Conservation (phyloP, 2,113 vertebrate genomes). For the Indicator maculatus region DNA sequence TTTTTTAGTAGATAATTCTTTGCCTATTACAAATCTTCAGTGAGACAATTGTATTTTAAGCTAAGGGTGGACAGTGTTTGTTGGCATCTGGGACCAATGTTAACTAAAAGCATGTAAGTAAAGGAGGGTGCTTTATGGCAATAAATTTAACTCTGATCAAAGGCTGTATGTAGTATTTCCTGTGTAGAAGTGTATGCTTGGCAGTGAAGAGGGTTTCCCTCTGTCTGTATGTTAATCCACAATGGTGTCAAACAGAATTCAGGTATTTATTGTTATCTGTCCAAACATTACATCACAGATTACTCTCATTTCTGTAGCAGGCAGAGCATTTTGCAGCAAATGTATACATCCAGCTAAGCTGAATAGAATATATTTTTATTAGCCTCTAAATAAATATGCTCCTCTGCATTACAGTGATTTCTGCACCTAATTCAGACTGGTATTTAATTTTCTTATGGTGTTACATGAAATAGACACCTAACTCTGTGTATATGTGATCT, state of each 20-base stretch:
- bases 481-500: not conserved
- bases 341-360: conserved; percentile 48
- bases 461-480: not conserved
- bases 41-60: conserved; percentile 19
- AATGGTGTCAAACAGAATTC: conserved; percentile 22
- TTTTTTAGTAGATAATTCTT: not conserved
- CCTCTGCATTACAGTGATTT: conserved; percentile 60
- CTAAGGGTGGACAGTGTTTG: not conserved
- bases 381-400: conserved; percentile 73
- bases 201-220: not conserved
- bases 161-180: conserved; percentile 50
- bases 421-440: conserved; percentile 47
- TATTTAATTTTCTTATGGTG: conserved; percentile 8
- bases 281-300: not conserved
- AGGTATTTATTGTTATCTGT: conserved; percentile 55
- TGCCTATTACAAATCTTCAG: conserved; percentile 6
- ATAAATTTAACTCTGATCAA: conserved; percentile 47
- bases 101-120: conserved; percentile 48
- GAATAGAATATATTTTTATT: conserved; percentile 72
- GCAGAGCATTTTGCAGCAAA: conserved; percentile 48
- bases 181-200: conserved; percentile 38
- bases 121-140: conserved; percentile 30
- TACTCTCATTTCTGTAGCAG: conserved; percentile 11
- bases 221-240: not conserved
- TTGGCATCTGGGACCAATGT: conserved; percentile 30